Percentiles rank a stretch among this genome's conserved stretches.
phyloP scores from a whole-genome alignment of 2,888 invertebrate species.

The Hipparchia sbordonii region DNA sequence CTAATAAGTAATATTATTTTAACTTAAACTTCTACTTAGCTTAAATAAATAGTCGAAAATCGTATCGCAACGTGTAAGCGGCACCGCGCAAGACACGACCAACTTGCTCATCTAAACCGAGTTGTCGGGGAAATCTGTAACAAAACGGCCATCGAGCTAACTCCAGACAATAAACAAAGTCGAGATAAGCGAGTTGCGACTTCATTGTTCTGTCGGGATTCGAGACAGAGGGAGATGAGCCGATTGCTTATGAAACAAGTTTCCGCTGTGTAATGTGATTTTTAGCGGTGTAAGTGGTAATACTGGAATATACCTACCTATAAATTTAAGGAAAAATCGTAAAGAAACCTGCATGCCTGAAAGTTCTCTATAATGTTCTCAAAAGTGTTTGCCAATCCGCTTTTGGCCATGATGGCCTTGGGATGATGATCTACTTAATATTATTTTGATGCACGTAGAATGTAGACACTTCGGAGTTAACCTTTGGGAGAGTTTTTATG shows the following conservation, averaged over 20 bases:
- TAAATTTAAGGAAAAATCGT: too few relatives aligned
- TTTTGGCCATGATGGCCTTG: too few relatives aligned
- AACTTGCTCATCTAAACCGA: constrained; percentile 73
- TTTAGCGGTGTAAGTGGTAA: constrained; percentile 5
- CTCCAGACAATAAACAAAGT: constrained; percentile 77
- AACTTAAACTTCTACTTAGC: too few relatives aligned
- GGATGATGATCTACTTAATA: too few relatives aligned
- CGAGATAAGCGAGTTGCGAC: constrained; percentile 65
- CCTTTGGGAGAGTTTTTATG: too few relatives aligned
- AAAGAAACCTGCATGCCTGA: too few relatives aligned
- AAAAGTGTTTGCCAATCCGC: too few relatives aligned
- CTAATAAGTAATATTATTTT: too few relatives aligned
- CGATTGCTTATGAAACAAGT: constrained; percentile 59
- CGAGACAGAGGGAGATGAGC: constrained; percentile 52
- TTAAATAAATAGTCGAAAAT: not conserved
- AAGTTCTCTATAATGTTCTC: too few relatives aligned
- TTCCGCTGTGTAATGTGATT: constrained; percentile 44
- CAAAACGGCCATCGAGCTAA: constrained; percentile 72
- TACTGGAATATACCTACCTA: too few relatives aligned
- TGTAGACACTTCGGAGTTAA: too few relatives aligned
- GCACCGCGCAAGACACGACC: constrained; percentile 52
- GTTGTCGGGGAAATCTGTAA: constrained; percentile 67
- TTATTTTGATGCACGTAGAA: too few relatives aligned
- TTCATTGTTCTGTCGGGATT: constrained; percentile 59
- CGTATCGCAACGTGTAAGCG: constrained; percentile 53